Base-by-base conservation (phyloP, 1,140 invertebrate species). In the Drosophila murphyi region DNA sequence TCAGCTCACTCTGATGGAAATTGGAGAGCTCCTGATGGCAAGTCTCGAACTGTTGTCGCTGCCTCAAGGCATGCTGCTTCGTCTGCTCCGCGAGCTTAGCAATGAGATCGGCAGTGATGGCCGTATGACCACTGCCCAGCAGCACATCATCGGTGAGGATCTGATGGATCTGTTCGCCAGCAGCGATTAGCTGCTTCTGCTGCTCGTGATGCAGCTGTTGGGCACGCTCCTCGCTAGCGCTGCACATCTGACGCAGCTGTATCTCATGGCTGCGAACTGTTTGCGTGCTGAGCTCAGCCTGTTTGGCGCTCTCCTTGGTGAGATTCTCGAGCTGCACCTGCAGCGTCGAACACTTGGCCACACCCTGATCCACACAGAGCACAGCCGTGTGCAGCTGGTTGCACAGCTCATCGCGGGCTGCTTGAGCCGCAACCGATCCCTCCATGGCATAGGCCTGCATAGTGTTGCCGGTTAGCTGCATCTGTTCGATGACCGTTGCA, bases 1-100 rank as follows among this genome's bases (percentile, higher is more conserved):
- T 92, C 5, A 93, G 92, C 59, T 94, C 92, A 48, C 93, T 89
- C 10, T 90, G 88, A n/a, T 93, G 79, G 70, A 93, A 94, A 10
- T 56, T 74, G 65, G 71, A 55, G 8, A 92, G 60, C 37, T 74
- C 70, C 20, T 78, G 37, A 6, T 77, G 72, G 64, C 87, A 91
- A 54, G 61, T 61, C 35, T 76, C 62, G n/a, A 91, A 45, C 50
- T 91, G 78, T 8, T 76, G 50, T 0, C 73, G 77, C 51, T 92
- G 82, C 3, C 67, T 8, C 1, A 52, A 34, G 0, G 62, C 71
- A 77, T 91, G 86, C 32, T 90, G 83, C 5, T 20, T 59, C 3
- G 73, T 32, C 12, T 78, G 77, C 2, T 59, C 60, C 10, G 61
- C 56, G 3, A 89, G 43, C 31, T 80, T 72, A 4, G 35, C 57